Percentiles rank a stretch among this genome's conserved stretches.
Conservation (phyloP, 2,888 invertebrate genomes). For the Coecobrya sp. region DNA sequence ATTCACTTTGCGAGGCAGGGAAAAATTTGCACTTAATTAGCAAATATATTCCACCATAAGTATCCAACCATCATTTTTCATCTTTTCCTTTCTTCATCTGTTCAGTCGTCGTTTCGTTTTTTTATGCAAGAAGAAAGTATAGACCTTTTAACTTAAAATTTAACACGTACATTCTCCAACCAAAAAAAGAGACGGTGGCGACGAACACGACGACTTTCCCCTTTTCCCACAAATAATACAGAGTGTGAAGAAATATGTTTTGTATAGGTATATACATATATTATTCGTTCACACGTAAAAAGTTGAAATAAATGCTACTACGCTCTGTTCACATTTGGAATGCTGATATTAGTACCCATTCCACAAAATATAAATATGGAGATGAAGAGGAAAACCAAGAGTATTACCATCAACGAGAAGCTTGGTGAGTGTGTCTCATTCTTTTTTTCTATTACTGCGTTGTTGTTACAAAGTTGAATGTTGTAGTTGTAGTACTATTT, state of each 20-base stretch:
- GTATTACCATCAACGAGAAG: constrained; percentile 25
- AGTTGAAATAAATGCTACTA: constrained; percentile 67
- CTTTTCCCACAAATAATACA: constrained; percentile 33
- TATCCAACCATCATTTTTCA: constrained; percentile 77
- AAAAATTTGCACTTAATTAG: constrained; percentile 81
- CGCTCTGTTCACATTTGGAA: constrained; percentile 75
- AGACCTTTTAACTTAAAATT: constrained; percentile 58
- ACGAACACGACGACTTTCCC: constrained; percentile 58
- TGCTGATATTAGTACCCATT: constrained; percentile 66
- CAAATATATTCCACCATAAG: constrained; percentile 78
- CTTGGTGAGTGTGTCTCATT: constrained; percentile 33
- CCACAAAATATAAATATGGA: constrained; percentile 66
- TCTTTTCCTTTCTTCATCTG: constrained; percentile 62
- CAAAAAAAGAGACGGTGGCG: background rate
- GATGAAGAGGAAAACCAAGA: constrained; percentile 60
- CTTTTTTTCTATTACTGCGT: constrained; percentile 52
- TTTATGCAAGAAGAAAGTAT: background rate
- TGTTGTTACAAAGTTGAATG: constrained; percentile 46
- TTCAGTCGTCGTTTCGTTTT: constrained; percentile 30
- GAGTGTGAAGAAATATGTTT: constrained; percentile 60
- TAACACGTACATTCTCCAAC: background rate
- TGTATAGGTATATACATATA: too few relatives aligned
- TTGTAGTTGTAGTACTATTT: constrained; percentile 53
- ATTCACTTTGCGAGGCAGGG: constrained; percentile 73
- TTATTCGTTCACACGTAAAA: constrained; percentile 78